phyloP scores from a whole-genome alignment of 2,888 invertebrate species.

The Trisateles emortualis region DNA sequence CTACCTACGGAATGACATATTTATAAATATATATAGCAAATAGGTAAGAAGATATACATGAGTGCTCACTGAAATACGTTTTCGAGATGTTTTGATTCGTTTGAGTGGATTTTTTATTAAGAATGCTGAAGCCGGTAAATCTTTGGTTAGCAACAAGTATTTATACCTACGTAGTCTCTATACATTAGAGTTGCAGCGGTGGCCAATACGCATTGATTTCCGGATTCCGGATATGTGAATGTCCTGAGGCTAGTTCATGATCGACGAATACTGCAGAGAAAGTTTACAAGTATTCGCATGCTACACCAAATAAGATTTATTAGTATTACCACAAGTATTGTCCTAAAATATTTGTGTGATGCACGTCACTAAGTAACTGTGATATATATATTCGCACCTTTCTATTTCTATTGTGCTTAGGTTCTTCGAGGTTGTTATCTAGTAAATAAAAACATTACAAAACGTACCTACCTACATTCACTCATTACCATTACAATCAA shows the following conservation, averaged over 20 bases:
- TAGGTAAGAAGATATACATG: background rate
- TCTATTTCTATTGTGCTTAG: conserved; percentile 11
- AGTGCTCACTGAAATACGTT: background rate
- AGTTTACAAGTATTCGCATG: background rate
- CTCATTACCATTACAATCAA: background rate
- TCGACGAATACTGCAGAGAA: conserved; percentile 1
- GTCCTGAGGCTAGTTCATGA: background rate
- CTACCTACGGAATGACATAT: too few relatives aligned
- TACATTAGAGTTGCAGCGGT: background rate
- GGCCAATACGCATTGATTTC: background rate
- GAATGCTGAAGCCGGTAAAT: background rate
- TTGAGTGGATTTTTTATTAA: background rate
- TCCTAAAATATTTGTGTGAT: conserved; percentile 5
- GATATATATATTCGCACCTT: conserved; percentile 8
- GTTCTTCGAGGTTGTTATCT: background rate
- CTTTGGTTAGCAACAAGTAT: background rate
- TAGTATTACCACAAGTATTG: conserved; percentile 1
- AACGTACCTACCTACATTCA: background rate
- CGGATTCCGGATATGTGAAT: background rate
- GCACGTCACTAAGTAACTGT: conserved; percentile 11
- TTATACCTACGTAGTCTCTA: background rate
- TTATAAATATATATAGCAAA: background rate
- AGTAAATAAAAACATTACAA: background rate
- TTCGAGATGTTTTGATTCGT: background rate
- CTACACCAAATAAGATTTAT: too few relatives aligned